A percentile compares a stretch with the other conserved stretches of the same genome.
phyloP scores from a whole-genome alignment of 2,797 vertebrate genomes.

The Pelodytes ibericus region DNA sequence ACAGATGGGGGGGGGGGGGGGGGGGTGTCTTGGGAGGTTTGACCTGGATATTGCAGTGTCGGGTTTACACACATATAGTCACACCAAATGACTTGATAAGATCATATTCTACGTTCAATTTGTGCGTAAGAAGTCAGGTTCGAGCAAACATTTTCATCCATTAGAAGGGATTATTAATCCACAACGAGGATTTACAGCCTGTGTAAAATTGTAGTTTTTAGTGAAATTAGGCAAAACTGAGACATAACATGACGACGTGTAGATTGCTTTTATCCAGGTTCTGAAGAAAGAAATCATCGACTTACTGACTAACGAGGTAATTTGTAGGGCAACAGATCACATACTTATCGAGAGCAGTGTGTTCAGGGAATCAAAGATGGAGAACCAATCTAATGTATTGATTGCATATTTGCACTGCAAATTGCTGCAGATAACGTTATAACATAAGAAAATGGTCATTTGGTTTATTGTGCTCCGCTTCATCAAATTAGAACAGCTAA shows the following conservation, averaged over 20 bases:
- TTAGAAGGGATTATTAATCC: neutral
- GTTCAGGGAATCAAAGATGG: slow-evolving; percentile 19
- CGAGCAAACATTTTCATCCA: neutral
- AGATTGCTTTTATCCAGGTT: neutral
- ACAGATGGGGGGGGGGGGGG: no score
- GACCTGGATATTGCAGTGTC: no score
- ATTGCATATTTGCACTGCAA: slow-evolving; percentile 39
- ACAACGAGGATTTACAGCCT: neutral
- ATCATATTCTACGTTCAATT: no score
- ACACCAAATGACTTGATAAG: no score
- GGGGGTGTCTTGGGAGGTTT: no score
- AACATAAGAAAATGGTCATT: neutral
- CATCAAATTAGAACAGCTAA: slow-evolving; percentile 13
- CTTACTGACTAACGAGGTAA: slow-evolving; percentile 32
- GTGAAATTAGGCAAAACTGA: neutral
- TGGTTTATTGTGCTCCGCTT: slow-evolving; percentile 21
- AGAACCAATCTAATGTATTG: slow-evolving; percentile 40
- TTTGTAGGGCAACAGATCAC: slow-evolving; percentile 34
- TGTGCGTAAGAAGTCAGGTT: no score
- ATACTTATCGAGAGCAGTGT: slow-evolving; percentile 20
- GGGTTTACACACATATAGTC: no score
- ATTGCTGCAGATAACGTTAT: slow-evolving; percentile 35
- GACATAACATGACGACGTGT: neutral
- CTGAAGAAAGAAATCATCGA: neutral
- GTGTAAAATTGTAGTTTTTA: neutral